phyloP scores from a whole-genome alignment of 2,888 invertebrate genomes.

The Choreutis nemorana region DNA sequence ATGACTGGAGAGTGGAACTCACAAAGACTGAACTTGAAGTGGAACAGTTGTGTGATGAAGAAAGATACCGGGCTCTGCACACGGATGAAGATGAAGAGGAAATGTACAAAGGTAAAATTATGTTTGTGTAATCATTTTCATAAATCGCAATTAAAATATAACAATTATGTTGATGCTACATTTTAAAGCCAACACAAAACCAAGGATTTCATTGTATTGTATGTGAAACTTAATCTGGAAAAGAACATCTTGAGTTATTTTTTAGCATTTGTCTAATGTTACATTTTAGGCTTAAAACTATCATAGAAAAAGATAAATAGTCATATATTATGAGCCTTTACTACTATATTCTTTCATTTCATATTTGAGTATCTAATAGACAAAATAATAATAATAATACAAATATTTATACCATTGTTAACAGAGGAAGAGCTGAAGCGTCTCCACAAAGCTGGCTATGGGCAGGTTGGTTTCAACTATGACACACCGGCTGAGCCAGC shows the following conservation, averaged over 20 bases:
- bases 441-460: slow-evolving; percentile 77
- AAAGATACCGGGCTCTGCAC: slow-evolving; percentile 89
- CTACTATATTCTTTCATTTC: slow-evolving; percentile 4
- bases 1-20: slow-evolving; percentile 68
- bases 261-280: too few relatives aligned
- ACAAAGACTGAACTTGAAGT: slow-evolving; percentile 79
- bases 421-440: slow-evolving; percentile 93
- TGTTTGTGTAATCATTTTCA: too few relatives aligned
- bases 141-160: too few relatives aligned
- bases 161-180: too few relatives aligned
- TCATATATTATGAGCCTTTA: too few relatives aligned
- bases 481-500: slow-evolving; percentile 60
- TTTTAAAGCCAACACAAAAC: too few relatives aligned
- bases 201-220: too few relatives aligned
- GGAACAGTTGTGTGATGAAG: slow-evolving; percentile 94
- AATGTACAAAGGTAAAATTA: slow-evolving; percentile 91
- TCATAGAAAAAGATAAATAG: too few relatives aligned
- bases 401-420: slow-evolving; percentile 11
- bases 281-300: too few relatives aligned
- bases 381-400: slow-evolving; percentile 1
- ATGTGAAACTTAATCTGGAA: too few relatives aligned
- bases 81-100: slow-evolving; percentile 89
- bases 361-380: too few relatives aligned
- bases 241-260: too few relatives aligned
- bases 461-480: slow-evolving; percentile 82